phyloP scores from a whole-genome alignment of 2,113 vertebrate species.

The Ictidomys tridecemlineatus region DNA sequence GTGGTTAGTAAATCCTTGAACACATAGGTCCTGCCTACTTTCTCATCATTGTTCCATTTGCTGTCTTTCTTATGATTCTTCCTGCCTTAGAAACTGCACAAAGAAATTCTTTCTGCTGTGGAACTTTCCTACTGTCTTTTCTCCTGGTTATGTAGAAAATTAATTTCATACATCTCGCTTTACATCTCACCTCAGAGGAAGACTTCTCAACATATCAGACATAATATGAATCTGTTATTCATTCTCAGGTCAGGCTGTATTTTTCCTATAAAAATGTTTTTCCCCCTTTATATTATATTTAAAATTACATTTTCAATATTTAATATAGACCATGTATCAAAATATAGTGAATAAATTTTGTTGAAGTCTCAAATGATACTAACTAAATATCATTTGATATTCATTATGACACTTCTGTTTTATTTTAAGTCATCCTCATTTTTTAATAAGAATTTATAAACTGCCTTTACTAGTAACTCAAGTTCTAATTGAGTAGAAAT shows the following conservation, averaged over 20 bases:
- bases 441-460: background rate
- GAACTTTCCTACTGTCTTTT: background rate
- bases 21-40: background rate
- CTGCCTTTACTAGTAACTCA: background rate
- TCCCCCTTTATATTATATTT: background rate
- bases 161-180: background rate
- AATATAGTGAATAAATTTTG: background rate
- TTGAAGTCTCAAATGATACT: background rate
- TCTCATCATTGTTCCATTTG: background rate
- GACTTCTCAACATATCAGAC: background rate
- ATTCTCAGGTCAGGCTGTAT: background rate
- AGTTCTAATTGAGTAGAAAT: background rate
- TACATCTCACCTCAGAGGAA: background rate
- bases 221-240: background rate
- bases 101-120: background rate
- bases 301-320: background rate
- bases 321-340: background rate
- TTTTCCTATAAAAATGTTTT: background rate
- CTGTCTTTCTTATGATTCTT: background rate
- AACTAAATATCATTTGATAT: background rate
- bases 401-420: background rate
- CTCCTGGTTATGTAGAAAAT: background rate
- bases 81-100: background rate
- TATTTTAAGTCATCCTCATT: background rate
- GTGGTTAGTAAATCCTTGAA: background rate